phyloP scores from a whole-genome alignment of 2,888 invertebrate genomes.

The Alcis repandata region DNA sequence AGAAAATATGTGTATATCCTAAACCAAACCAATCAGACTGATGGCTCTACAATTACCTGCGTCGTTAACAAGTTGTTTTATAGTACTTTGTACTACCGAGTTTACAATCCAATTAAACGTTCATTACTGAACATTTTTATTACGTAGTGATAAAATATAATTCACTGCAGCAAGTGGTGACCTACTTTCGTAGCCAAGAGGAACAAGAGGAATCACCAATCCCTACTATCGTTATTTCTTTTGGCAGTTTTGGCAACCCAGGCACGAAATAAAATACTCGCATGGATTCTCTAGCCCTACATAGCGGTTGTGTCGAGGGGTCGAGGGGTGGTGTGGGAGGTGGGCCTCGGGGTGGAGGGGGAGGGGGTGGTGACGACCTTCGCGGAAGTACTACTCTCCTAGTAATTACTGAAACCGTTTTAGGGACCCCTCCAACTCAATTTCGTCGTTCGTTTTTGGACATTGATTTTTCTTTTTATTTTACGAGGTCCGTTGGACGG shows the following conservation, averaged over 20 bases:
- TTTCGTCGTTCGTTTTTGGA: conserved; percentile 49
- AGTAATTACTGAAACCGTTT: conserved; percentile 64
- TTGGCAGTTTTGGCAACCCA: conserved; percentile 11
- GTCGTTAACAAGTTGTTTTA: too few relatives aligned
- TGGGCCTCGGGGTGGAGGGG: conserved; percentile 20
- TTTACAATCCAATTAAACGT: too few relatives aligned
- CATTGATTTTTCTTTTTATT: conserved; percentile 54
- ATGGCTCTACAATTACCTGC: too few relatives aligned
- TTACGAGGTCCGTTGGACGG: conserved; percentile 14
- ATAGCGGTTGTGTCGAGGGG: conserved; percentile 41
- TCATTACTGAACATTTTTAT: not conserved
- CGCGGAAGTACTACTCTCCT: conserved; percentile 64
- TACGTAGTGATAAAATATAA: not conserved
- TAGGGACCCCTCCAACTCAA: conserved; percentile 60
- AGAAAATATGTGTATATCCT: not conserved
- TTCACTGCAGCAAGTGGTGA: not conserved
- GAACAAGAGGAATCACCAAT: conserved; percentile 27
- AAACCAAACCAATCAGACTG: too few relatives aligned
- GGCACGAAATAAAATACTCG: conserved; percentile 19
- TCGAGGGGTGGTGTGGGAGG: conserved; percentile 38
- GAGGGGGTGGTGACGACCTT: conserved; percentile 60
- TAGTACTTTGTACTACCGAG: too few relatives aligned
- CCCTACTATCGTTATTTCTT: conserved; percentile 20
- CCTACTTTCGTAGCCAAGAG: conserved; percentile 26
- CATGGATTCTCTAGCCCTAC: conserved; percentile 35